Evolutionary conservation across 2,797 vertebrate genomes (phyloP).

Genomic region (Orientallactaga sibirica): DNA sequence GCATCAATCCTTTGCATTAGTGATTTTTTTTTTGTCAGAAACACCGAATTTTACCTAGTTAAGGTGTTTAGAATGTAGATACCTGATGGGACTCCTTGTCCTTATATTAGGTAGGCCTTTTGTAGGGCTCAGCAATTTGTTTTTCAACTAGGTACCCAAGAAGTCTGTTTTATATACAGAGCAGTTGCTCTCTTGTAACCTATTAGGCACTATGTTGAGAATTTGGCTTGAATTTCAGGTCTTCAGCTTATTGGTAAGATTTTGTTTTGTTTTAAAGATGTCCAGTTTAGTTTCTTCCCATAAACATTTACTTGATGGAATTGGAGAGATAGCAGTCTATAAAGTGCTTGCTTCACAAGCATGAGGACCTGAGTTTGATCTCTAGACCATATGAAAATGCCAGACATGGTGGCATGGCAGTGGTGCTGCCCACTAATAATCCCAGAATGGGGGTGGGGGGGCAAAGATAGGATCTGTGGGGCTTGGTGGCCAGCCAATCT

Average conservation of each 20-base stretch:
- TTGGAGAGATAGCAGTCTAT: neutral
- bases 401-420: too few species aligned
- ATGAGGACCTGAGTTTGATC: too few species aligned
- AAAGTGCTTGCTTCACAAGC: too few species aligned
- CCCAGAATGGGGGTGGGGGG: too few species aligned
- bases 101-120: neutral
- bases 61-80: conserved; percentile 24
- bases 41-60: neutral
- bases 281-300: conserved; percentile 45
- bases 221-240: conserved; percentile 55
- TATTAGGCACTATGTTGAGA: neutral
- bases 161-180: neutral
- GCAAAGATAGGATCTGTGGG: too few species aligned
- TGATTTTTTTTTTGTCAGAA: neutral
- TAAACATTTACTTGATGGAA: conserved; percentile 45
- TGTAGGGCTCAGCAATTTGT: neutral
- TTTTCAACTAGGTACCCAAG: neutral
- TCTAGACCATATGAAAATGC: too few species aligned
- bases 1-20: conserved; percentile 12
- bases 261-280: conserved; percentile 32
- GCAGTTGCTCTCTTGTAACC: neutral
- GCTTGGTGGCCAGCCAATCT: too few species aligned
- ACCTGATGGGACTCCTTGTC: neutral
- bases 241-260: conserved; percentile 31
- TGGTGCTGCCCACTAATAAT: too few species aligned